A percentile compares a stretch with the other conserved stretches of the same genome.
Evolutionary conservation across 2,113 vertebrate genomes (phyloP).

Genomic region (Etheostoma spectabile): DNA sequence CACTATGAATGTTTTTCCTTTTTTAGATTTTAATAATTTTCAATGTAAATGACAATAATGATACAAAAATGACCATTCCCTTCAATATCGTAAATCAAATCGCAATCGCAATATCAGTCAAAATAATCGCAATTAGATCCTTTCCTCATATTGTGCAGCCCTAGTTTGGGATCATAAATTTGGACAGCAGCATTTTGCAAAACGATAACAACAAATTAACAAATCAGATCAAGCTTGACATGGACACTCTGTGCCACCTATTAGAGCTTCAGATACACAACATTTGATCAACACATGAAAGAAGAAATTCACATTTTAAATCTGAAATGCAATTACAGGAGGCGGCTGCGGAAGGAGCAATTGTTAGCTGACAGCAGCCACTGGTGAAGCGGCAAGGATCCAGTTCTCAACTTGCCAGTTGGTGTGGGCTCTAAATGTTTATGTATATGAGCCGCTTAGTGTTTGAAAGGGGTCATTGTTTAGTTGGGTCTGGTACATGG

Average conservation of each 20-base stretch:
- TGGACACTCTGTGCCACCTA: background rate
- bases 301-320: background rate
- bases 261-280: background rate
- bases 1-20: too few relatives aligned
- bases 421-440: background rate
- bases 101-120: too few relatives aligned
- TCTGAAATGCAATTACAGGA: background rate
- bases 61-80: too few relatives aligned
- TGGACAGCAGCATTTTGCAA: background rate
- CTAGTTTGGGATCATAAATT: background rate
- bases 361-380: background rate
- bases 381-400: background rate
- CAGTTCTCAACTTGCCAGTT: slow-evolving; percentile 1
- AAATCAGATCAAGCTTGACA: background rate
- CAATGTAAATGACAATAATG: too few relatives aligned
- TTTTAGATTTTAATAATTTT: too few relatives aligned
- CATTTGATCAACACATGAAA: background rate
- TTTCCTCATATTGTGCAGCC: too few relatives aligned
- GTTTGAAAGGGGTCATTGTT: too few relatives aligned
- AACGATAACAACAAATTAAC: background rate
- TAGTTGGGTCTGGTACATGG: background rate
- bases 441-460: background rate
- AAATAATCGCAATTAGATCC: too few relatives aligned
- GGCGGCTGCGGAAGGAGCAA: background rate
- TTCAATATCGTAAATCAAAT: too few relatives aligned